phyloP scores from a whole-genome alignment of 2,113 vertebrate genomes.

The Rhinoderma darwinii region DNA sequence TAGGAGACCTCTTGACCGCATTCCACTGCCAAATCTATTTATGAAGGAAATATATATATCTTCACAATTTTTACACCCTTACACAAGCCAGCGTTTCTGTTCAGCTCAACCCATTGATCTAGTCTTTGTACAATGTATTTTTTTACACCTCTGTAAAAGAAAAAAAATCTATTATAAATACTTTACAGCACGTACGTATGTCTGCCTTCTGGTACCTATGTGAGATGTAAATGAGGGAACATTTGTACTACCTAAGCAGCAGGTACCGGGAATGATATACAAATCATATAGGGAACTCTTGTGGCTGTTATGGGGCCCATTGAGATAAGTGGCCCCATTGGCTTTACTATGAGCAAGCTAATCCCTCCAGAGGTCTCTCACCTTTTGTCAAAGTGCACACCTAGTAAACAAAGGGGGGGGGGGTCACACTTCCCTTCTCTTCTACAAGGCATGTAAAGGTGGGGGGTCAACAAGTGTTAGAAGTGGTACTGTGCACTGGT shows the following conservation, averaged over 20 bases:
- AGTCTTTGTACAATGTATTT: background rate
- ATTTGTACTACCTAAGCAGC: background rate
- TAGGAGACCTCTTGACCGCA: conserved; percentile 15
- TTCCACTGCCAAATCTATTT: conserved; percentile 31
- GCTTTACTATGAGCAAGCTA: background rate
- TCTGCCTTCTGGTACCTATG: background rate
- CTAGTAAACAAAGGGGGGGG: too few species aligned
- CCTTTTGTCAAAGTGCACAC: too few species aligned
- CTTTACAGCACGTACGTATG: background rate
- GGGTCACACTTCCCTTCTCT: too few species aligned
- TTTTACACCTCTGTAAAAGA: conserved; percentile 2
- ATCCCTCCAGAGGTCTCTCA: too few species aligned
- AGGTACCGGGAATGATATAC: background rate
- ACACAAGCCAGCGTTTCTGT: background rate
- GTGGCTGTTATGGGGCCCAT: background rate
- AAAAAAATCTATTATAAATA: background rate
- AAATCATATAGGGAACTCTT: background rate
- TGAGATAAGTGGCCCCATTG: background rate
- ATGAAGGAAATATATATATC: conserved; percentile 29
- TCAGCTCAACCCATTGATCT: background rate
- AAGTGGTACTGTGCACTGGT: too few species aligned
- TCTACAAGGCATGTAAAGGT: too few species aligned
- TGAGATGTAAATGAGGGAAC: background rate
- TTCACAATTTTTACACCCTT: background rate
- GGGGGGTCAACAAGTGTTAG: too few species aligned